phyloP scores from a whole-genome alignment of 2,888 invertebrate species.

The Scelioninae gen. 1 region DNA sequence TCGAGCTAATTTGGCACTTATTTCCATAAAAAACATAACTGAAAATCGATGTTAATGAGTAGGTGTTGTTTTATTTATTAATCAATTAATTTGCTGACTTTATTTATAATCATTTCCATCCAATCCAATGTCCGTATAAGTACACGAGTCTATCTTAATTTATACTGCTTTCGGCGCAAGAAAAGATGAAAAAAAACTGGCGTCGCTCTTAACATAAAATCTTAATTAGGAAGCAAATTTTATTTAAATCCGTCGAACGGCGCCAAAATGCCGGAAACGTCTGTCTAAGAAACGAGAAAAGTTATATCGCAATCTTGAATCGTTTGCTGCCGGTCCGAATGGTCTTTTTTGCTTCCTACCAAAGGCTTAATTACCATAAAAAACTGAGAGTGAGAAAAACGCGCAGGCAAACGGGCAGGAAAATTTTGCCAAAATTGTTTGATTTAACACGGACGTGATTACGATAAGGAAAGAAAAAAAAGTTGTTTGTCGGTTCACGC shows the following conservation, averaged over 20 bases:
- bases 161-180: not conserved
- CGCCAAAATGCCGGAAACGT: conserved; percentile 47
- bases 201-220: conserved; percentile 32
- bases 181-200: not conserved
- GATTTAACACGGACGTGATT: conserved; percentile 20
- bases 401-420: conserved; percentile 6
- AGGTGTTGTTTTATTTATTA: not conserved
- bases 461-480: not conserved
- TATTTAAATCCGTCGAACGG: conserved; percentile 46
- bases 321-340: conserved; percentile 33
- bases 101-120: not conserved
- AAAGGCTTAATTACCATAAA: conserved; percentile 44
- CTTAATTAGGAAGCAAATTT: conserved; percentile 48
- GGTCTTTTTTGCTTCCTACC: not conserved
- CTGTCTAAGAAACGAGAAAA: conserved; percentile 54
- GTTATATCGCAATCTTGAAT: conserved; percentile 53
- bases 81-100: not conserved
- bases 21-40: conserved; percentile 7
- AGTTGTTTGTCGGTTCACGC: not conserved
- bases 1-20: not conserved
- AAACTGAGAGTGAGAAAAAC: conserved; percentile 35
- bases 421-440: conserved; percentile 45
- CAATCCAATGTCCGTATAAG: not conserved
- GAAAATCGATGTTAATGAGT: not conserved
- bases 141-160: not conserved